These are phyloP conservation scores for Agonopterix arenella DNA, from an alignment of 2,888 invertebrate genomes.

Conservation along the genomic window DNA sequence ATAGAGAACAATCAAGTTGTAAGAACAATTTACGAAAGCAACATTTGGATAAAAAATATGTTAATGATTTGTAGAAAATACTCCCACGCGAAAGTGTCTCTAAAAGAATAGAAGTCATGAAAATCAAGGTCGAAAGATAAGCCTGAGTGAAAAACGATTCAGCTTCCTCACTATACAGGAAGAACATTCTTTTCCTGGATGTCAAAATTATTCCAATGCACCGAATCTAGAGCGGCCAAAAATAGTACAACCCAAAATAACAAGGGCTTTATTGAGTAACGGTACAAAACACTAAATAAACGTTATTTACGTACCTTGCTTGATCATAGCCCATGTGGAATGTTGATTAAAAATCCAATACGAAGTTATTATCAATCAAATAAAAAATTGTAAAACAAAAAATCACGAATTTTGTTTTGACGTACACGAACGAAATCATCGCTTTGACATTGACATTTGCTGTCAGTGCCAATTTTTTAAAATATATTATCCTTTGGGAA, in stretches of 20 bases:
- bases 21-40: constrained; percentile 13
- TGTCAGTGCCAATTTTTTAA: neutral
- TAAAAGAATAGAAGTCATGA: too few relatives aligned
- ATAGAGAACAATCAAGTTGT: constrained; percentile 9
- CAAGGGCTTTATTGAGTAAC: constrained; percentile 22
- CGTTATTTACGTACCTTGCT: constrained; percentile 8
- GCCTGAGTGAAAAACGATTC: neutral
- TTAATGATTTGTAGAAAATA: constrained; percentile 26
- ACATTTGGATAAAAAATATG: constrained; percentile 39
- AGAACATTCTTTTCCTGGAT: constrained; percentile 66
- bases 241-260: constrained; percentile 73
- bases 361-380: constrained; percentile 21
- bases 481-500: too few relatives aligned
- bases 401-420: constrained; percentile 63
- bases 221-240: constrained; percentile 72
- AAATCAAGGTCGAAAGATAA: neutral
- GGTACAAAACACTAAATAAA: constrained; percentile 10
- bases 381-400: constrained; percentile 44
- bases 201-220: constrained; percentile 70
- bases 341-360: constrained; percentile 13
- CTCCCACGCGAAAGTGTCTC: constrained; percentile 32
- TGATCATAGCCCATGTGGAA: constrained; percentile 10
- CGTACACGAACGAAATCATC: constrained; percentile 23
- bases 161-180: constrained; percentile 29
- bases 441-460: constrained; percentile 6